A percentile compares a stretch with the other conserved stretches of the same genome.
Conservation (phyloP, 2,888 invertebrate genomes). For the Torymus texanus region DNA sequence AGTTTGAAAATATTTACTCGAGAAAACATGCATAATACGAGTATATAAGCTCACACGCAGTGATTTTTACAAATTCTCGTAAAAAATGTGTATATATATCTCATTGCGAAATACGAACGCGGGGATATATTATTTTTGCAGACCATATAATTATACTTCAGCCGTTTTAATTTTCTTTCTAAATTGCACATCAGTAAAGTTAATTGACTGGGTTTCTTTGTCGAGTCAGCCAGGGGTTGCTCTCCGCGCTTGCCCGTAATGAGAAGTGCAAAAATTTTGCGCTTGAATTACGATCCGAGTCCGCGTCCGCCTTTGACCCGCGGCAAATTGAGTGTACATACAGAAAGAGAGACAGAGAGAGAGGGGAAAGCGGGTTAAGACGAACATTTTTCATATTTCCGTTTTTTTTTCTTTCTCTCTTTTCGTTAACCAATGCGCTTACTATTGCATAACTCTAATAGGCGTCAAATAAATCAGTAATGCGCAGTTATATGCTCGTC, state of each 20-base stretch:
- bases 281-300: constrained; percentile 32
- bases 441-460: constrained; percentile 22
- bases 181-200: not conserved
- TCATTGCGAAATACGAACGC: too few relatives aligned
- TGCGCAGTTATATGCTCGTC: constrained; percentile 17
- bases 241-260: not conserved
- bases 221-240: constrained; percentile 16
- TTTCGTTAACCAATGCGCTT: not conserved
- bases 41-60: too few relatives aligned
- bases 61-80: too few relatives aligned
- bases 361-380: constrained; percentile 47
- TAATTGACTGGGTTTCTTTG: constrained; percentile 18
- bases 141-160: not conserved
- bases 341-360: not conserved
- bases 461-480: constrained; percentile 33
- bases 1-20: too few relatives aligned
- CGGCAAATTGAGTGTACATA: constrained; percentile 25
- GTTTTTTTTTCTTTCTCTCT: not conserved
- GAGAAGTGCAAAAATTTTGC: constrained; percentile 25
- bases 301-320: constrained; percentile 45
- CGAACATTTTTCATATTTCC: constrained; percentile 43
- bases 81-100: too few relatives aligned
- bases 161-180: not conserved
- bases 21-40: too few relatives aligned
- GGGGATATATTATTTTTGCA: too few relatives aligned